Conservation (phyloP, 2,888 invertebrate genomes). For the Nebria salina region DNA sequence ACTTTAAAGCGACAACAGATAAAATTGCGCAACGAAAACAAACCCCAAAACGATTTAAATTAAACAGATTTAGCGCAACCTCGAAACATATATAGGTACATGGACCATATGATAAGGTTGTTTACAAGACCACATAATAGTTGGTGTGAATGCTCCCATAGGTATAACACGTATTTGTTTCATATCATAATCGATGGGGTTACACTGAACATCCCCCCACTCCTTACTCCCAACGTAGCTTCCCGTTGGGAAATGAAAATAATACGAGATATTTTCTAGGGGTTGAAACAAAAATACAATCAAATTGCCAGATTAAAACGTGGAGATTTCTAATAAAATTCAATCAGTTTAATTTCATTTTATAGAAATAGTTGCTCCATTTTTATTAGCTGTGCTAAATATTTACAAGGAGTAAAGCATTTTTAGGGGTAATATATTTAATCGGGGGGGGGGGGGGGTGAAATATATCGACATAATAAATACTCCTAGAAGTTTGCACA, state of each 20-base stretch:
- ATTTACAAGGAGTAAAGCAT: neutral
- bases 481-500: conserved; percentile 16
- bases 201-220: neutral
- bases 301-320: too few relatives aligned
- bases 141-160: neutral
- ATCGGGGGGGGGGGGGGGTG: neutral
- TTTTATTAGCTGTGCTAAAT: too few relatives aligned
- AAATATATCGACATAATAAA: neutral
- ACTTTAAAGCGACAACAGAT: too few relatives aligned
- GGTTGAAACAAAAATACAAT: too few relatives aligned
- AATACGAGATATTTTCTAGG: too few relatives aligned
- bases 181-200: neutral
- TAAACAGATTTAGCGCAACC: neutral
- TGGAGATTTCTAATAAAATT: too few relatives aligned
- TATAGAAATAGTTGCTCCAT: too few relatives aligned
- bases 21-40: too few relatives aligned
- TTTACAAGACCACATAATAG: conserved; percentile 7
- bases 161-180: neutral
- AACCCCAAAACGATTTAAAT: too few relatives aligned
- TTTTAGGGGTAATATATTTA: neutral
- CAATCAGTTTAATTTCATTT: too few relatives aligned
- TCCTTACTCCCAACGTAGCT: too few relatives aligned
- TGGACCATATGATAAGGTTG: neutral
- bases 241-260: too few relatives aligned
- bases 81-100: neutral